Conservation (phyloP, 92 coral and sea anemone species). For the Isaurus tuberculatus region DNA sequence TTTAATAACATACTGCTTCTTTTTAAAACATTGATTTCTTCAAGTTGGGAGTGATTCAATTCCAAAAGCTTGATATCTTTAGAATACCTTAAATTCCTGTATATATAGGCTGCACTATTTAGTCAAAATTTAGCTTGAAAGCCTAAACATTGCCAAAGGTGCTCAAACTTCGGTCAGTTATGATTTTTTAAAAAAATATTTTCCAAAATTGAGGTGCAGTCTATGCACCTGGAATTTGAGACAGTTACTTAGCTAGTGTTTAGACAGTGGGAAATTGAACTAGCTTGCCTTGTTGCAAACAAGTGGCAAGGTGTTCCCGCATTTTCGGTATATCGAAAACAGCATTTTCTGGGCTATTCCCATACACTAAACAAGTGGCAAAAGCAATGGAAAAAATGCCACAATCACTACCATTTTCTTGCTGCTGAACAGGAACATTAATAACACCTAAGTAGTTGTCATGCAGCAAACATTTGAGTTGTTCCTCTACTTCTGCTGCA, state of each 20-base stretch:
- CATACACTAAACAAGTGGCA: constrained; percentile 70
- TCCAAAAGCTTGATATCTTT: neutral
- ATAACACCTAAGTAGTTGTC: constrained; percentile 33
- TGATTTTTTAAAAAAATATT: neutral
- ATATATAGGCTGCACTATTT: constrained; percentile 12
- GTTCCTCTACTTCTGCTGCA: constrained; percentile 61
- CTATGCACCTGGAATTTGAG: constrained; percentile 25
- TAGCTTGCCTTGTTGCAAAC: constrained; percentile 42
- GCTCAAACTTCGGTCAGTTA: neutral
- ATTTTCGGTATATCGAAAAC: constrained; percentile 66
- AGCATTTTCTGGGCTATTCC: constrained; percentile 41
- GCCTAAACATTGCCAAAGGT: constrained; percentile 9
- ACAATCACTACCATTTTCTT: constrained; percentile 67
- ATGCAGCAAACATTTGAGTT: constrained; percentile 52
- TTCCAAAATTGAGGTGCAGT: constrained; percentile 20
- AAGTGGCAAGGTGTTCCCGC: constrained; percentile 60
- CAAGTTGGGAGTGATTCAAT: constrained; percentile 11
- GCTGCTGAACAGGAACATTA: constrained; percentile 69
- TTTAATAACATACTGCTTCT: constrained; percentile 5
- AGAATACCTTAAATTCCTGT: neutral
- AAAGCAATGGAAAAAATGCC: constrained; percentile 59
- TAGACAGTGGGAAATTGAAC: neutral
- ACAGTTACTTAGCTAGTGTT: neutral
- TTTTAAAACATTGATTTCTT: constrained; percentile 4
- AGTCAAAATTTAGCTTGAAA: neutral